Evolutionary conservation across 2,797 vertebrate species (phyloP).

Genomic region (Myotis vivesi): DNA sequence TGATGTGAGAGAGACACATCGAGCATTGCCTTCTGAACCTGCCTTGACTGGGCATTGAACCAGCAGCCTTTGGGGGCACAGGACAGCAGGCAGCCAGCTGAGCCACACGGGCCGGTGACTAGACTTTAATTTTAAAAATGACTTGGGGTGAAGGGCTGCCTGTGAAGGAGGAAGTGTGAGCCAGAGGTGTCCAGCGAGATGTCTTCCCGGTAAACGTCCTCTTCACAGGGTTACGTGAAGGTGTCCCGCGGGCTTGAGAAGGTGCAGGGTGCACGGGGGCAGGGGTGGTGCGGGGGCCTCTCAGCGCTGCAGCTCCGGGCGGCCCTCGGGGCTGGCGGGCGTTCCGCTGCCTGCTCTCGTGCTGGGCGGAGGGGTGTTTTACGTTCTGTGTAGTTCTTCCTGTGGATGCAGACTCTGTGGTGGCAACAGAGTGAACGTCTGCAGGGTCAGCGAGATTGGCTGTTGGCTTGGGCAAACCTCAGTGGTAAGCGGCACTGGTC

Average conservation of each 20-base stretch:
- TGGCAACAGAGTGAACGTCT: constrained; percentile 60
- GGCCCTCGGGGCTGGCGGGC: no score
- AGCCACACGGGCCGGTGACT: no score
- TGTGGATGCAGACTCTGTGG: constrained; percentile 43
- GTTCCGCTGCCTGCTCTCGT: background rate
- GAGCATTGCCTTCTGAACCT: no score
- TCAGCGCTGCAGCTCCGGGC: no score
- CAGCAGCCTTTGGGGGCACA: no score
- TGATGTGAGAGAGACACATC: no score
- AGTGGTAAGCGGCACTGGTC: constrained; percentile 56
- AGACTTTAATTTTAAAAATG: background rate
- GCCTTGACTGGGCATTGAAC: no score
- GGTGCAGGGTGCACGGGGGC: accelerated
- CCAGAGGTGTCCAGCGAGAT: background rate
- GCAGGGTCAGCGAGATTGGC: constrained; percentile 50
- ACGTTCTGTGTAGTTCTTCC: background rate
- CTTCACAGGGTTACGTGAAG: background rate
- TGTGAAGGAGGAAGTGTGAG: background rate
- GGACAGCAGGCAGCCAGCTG: accelerated
- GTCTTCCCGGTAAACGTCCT: background rate
- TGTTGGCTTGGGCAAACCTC: no score
- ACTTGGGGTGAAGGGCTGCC: background rate
- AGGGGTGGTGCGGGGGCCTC: no score
- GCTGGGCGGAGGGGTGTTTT: background rate
- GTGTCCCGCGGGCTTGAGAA: background rate